Conservation (phyloP, 2,113 vertebrate species). For the Psephotus haematonotus region DNA sequence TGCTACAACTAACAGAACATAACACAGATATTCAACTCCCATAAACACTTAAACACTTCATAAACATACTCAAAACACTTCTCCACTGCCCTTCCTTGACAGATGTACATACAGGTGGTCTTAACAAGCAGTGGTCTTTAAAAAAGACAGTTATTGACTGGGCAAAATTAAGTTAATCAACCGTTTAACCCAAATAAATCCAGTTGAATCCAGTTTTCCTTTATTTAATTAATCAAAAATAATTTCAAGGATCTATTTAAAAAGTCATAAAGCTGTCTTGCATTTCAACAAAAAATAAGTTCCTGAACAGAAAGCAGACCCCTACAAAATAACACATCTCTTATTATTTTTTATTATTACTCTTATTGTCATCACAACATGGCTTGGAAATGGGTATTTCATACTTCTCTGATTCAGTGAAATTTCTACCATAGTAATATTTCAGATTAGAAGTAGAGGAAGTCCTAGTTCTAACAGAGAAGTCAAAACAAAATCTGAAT, state of each 20-base stretch:
- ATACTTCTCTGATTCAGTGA: background rate
- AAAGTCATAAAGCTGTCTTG: background rate
- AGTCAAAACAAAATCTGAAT: slow-evolving; percentile 3
- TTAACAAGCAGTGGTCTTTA: background rate
- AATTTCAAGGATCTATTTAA: background rate
- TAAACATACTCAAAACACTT: background rate
- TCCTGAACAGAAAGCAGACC: background rate
- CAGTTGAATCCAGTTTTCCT: background rate
- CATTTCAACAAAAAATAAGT: background rate
- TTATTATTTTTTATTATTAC: background rate
- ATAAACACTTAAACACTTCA: background rate
- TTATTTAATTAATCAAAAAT: background rate
- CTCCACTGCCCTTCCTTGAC: background rate
- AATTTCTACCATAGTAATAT: background rate
- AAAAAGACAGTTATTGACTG: background rate
- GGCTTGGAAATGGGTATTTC: background rate
- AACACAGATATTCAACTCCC: background rate
- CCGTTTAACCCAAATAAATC: background rate
- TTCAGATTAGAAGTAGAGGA: slow-evolving; percentile 4
- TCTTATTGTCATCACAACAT: background rate
- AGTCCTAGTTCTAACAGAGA: background rate
- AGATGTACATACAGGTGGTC: background rate
- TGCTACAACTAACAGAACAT: background rate
- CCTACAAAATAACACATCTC: background rate
- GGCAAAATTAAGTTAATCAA: background rate